Evolutionary conservation across 2,113 vertebrate genomes (phyloP), one percentile per base, ranked within the genome.

Genomic region (Otolemur garnettii): DNA sequence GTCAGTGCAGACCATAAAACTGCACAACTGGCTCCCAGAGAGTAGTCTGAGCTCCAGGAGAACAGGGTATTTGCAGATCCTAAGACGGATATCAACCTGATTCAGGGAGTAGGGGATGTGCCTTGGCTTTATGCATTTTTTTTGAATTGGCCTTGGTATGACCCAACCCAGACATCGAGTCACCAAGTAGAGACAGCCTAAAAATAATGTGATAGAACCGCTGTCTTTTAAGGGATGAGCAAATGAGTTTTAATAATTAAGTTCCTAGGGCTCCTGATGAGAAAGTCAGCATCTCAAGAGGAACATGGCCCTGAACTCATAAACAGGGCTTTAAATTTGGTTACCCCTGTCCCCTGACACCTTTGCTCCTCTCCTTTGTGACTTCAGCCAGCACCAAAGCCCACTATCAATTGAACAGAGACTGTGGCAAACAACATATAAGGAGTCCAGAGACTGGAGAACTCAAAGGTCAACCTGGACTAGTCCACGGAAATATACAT

Each of bases 81-180:
- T 98, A 53, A n/a, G 97, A 97, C 96, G 96, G 79, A 30, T 0
- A 62, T 96, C 95, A 98, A 98, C 96, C 91, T 69, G 5, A 77
- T 71, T 90, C 91, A 78, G 90, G 96, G 59, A 80, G 93, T 35
- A 96, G 28, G 1, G 93, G 87, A 38, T 77, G 21, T 50, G 66
- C n/a, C 60, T 89, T 89, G 50, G 53, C 42, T 82, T 87, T 75
- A 3, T 60, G 19, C 28, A 87, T 94, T 21, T 57, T 96, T 97
- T 97, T 98, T 97, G 97, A 97, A 98, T 95, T 97, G 96, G 92
- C 75, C 85, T 94, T 93, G 33, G 97, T 97, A 97, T 96, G 60
- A 97, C 79, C 96, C 88, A 97, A 89, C 86, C 95, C 95, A 98
- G 98, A 98, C 97, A 96, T 97, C 42, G 80, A 97, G 97, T 98